Conservation (phyloP, 2,797 vertebrate genomes). For the Etheostoma perlongum region DNA sequence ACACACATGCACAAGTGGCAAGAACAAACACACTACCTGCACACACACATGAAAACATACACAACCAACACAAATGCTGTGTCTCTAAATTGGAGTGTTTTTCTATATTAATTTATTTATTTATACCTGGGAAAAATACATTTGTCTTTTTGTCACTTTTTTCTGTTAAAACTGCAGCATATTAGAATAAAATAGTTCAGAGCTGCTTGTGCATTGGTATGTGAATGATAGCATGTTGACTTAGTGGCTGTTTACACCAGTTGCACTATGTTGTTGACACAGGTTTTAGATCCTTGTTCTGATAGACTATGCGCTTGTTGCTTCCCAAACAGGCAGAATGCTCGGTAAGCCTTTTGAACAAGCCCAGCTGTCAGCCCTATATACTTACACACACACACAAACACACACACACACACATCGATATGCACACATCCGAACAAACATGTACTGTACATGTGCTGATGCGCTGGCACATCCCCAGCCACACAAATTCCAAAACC, state of each 20-base stretch:
- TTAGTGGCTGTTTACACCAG: slow-evolving; percentile 79
- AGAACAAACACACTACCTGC: slow-evolving; percentile 32
- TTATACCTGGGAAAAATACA: slow-evolving; percentile 53
- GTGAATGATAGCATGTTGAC: slow-evolving; percentile 76
- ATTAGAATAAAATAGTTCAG: slow-evolving; percentile 55
- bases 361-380: slow-evolving; percentile 84
- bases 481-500: slow-evolving; percentile 46
- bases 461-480: slow-evolving; percentile 64
- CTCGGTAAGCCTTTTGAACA: slow-evolving; percentile 82
- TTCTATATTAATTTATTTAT: slow-evolving; percentile 28
- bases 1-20: neutral
- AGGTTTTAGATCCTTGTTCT: slow-evolving; percentile 82
- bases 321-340: slow-evolving; percentile 84
- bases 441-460: slow-evolving; percentile 62
- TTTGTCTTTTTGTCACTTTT: slow-evolving; percentile 41
- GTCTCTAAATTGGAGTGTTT: slow-evolving; percentile 4
- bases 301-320: slow-evolving; percentile 80
- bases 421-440: slow-evolving; percentile 46
- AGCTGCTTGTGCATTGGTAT: slow-evolving; percentile 56
- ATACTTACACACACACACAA: slow-evolving; percentile 48
- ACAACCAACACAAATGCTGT: slow-evolving; percentile 17
- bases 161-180: slow-evolving; percentile 34
- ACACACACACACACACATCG: slow-evolving; percentile 31
- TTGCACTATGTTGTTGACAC: slow-evolving; percentile 82
- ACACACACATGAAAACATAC: slow-evolving; percentile 8